Base-by-base conservation (phyloP, 2,888 invertebrate species). In the Trissolcus brochymenae region DNA sequence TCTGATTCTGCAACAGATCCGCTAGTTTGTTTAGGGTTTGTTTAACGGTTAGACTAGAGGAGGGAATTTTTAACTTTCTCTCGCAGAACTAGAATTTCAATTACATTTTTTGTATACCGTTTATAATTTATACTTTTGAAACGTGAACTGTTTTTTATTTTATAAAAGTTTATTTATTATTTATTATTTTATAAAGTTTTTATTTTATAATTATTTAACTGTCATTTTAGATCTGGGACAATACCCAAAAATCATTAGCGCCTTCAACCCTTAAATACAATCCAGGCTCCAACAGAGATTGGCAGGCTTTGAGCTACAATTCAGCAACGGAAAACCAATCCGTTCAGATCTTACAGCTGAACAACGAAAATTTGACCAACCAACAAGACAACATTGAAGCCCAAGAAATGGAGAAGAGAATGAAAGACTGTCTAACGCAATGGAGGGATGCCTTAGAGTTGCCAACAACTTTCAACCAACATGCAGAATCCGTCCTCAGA, bases 401-500 rank as follows among this genome's bases (percentile, higher is more conserved):
- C 6, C 66, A 76, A 3, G 83, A 84, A 67, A 83, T 87, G 16
- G 88, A 89, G 55, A 80, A 85, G 56, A 70, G 80, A 35, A 77
- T 89, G 13, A 84, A 83, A 49, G 86, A 87, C 40, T 83, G 84
- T 70, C 75, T 89, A 35, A 81, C 84, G 0, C 71, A 84, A 17
- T 86, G 86, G 86, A 85, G 89, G 19, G 84, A 84, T 54, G 55
- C 79, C 2, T 71, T 85, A 13, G 85, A 85, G 14, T 75, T 86
- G 3, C 83, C 87, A 17, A 89, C 89, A 4, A 81, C 83, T 50
- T 89, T 87, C 59, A 89, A 89, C 79, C 80, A 86, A 29, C 87
- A 89, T 43, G 89, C 87, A 3, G 83, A 82, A 4, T 79, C 84
- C 4, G 79, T 88, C 29, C 73, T 89, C 11, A 82, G 87, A 14